These are phyloP conservation scores for Iphiclides podalirius DNA, from an alignment of 2,888 invertebrate species.

Conservation along the genomic window DNA sequence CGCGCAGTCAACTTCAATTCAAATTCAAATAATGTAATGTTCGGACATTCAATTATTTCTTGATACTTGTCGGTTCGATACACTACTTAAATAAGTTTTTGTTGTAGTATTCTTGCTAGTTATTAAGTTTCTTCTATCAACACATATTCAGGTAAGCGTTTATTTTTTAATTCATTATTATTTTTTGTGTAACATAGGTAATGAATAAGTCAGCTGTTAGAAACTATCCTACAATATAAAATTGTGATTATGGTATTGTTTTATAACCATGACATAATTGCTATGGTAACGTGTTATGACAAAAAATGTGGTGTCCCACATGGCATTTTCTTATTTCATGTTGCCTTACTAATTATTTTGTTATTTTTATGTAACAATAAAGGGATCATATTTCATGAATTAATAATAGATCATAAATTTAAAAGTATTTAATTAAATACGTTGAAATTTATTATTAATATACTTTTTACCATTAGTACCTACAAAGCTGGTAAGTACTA, in stretches of 20 bases:
- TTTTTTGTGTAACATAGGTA: neutral
- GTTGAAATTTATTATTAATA: no score
- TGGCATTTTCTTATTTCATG: conserved; percentile 9
- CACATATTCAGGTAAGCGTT: conserved; percentile 27
- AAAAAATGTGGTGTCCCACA: conserved; percentile 15
- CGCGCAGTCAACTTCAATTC: conserved; percentile 47
- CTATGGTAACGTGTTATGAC: conserved; percentile 17
- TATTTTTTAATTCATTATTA: conserved; percentile 1
- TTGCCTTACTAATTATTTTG: neutral
- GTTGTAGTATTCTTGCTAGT: conserved; percentile 21
- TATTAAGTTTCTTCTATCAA: conserved; percentile 1
- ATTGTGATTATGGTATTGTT: conserved; percentile 2
- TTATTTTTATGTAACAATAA: neutral
- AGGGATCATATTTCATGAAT: neutral
- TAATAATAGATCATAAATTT: no score
- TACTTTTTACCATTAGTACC: no score
- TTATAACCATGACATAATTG: conserved; percentile 3
- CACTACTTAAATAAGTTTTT: conserved; percentile 31
- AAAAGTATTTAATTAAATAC: no score
- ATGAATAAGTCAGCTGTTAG: neutral
- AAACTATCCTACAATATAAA: neutral
- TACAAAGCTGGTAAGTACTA: no score
- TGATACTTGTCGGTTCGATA: conserved; percentile 41
- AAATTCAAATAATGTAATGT: conserved; percentile 50
- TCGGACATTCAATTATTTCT: conserved; percentile 49